Conservation (phyloP, 2,113 vertebrate species). For the Baryphthengus martii region DNA sequence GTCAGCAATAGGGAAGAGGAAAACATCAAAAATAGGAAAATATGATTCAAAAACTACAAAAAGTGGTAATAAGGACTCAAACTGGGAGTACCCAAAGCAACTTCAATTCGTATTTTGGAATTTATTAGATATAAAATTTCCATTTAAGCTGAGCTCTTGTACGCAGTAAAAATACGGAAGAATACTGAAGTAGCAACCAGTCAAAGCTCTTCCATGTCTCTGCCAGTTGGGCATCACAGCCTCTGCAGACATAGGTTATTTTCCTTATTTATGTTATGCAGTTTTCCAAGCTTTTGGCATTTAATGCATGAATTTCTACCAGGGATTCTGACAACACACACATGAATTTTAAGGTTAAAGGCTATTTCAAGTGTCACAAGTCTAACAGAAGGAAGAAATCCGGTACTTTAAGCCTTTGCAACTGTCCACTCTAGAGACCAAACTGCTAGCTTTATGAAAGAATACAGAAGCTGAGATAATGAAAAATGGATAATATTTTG, state of each 20-base stretch:
- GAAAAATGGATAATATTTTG: not conserved
- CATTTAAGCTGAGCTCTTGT: not conserved
- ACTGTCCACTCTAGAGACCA: not conserved
- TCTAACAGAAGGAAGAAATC: not conserved
- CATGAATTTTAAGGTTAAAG: not conserved
- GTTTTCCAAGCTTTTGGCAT: not conserved
- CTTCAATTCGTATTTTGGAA: constrained; percentile 23
- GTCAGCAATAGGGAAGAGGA: constrained; percentile 1
- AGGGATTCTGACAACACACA: not conserved
- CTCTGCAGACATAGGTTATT: not conserved
- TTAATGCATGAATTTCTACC: not conserved
- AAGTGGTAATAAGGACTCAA: not conserved
- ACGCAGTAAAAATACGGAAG: not conserved
- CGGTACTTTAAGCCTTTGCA: not conserved
- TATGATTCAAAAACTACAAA: constrained; percentile 50
- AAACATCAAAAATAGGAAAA: constrained; percentile 55
- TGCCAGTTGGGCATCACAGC: not conserved
- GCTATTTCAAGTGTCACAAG: not conserved
- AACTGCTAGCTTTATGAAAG: not conserved
- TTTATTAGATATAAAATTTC: not conserved
- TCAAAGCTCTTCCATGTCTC: not conserved
- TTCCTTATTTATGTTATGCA: not conserved
- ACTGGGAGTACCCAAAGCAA: constrained; percentile 30
- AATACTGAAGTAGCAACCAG: not conserved
- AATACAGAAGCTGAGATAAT: not conserved